Base-by-base conservation (phyloP, 1,140 invertebrate species). In the Delia radicum region DNA sequence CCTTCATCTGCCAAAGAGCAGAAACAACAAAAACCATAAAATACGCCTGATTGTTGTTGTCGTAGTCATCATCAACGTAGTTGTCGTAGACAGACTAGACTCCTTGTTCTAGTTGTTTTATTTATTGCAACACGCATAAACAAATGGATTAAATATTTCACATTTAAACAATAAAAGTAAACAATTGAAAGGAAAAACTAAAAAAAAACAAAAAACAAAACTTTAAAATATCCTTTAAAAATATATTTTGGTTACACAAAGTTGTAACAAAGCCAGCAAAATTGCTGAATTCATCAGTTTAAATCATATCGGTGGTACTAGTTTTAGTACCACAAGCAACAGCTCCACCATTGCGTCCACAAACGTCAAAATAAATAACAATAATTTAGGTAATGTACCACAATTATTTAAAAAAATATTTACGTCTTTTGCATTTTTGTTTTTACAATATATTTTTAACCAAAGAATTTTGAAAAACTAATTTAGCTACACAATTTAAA, bases 331-430 rank as follows among this genome's bases (percentile, higher is more conserved):
- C 65, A 69, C 31, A 10, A 69, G 37, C 65, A 33, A 33, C 65
- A 31, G 65, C 29, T 21, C 27, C 29, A 69, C 24, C 12, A 21
- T 69, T n/a, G 29, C 65, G n/a, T 15, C 65, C 29, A 69, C 65
- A 31, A 69, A 69, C 65, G 65, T 69, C 4, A 69, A 69, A 69
- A 69, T n/a, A n/a, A 69, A 69, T 29, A 69, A 69, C 65, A 69
- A 69, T 21, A 69, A 69, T 21, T 33, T 69, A 26, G 65, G 65
- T 69, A 69, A 69, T 21, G 2, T 55, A 55, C 8, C n/a, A 6
- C 1, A 55, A 21, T 55, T 24, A 10, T 42, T 42, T 5, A 33
- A n/a, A n/a, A n/a, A n/a, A n/a, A n/a, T n/a, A n/a, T n/a, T n/a
- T n/a, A n/a, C n/a, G n/a, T n/a, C n/a, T n/a, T n/a, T n/a, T n/a